Evolutionary conservation across 2,888 invertebrate genomes (phyloP).

Genomic region (Lasioglossum figueresi): DNA sequence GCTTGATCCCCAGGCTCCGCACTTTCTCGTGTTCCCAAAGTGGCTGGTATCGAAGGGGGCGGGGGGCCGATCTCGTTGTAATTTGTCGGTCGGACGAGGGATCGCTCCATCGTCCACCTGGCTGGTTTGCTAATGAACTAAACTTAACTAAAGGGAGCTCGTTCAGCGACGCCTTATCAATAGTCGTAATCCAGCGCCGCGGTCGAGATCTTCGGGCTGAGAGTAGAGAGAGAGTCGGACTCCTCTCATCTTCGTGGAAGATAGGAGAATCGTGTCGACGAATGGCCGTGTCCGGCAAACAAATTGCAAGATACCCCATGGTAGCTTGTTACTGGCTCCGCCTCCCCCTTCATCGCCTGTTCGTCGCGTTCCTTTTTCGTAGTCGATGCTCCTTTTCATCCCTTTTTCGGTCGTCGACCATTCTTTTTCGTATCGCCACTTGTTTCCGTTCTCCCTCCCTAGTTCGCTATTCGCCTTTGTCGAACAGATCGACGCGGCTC

Average conservation of each 20-base stretch:
- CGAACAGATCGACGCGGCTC: conserved; percentile 69
- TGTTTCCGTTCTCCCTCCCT: conserved; percentile 38
- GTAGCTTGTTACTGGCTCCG: conserved; percentile 76
- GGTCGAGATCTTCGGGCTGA: conserved; percentile 53
- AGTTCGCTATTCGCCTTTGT: conserved; percentile 35
- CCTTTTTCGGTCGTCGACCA: conserved; percentile 48
- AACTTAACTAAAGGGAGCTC: conserved; percentile 77
- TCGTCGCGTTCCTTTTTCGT: conserved; percentile 35
- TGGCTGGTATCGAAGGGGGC: conserved; percentile 46
- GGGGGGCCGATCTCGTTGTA: conserved; percentile 72
- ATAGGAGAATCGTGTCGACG: conserved; percentile 82
- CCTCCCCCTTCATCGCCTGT: neutral
- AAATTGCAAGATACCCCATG: conserved; percentile 82
- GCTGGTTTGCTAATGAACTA: conserved; percentile 79
- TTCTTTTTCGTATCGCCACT: conserved; percentile 59
- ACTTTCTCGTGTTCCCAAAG: conserved; percentile 34
- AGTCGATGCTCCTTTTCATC: conserved; percentile 47
- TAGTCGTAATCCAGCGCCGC: conserved; percentile 72
- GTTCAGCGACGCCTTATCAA: conserved; percentile 78
- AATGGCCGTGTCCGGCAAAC: conserved; percentile 83
- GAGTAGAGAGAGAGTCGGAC: conserved; percentile 68
- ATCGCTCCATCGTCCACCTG: conserved; percentile 78
- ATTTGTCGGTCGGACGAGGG: conserved; percentile 75
- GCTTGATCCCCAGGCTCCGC: neutral
- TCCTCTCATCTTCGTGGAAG: conserved; percentile 79